Conservation (phyloP, 2,888 invertebrate species). For the Andrena marginata region DNA sequence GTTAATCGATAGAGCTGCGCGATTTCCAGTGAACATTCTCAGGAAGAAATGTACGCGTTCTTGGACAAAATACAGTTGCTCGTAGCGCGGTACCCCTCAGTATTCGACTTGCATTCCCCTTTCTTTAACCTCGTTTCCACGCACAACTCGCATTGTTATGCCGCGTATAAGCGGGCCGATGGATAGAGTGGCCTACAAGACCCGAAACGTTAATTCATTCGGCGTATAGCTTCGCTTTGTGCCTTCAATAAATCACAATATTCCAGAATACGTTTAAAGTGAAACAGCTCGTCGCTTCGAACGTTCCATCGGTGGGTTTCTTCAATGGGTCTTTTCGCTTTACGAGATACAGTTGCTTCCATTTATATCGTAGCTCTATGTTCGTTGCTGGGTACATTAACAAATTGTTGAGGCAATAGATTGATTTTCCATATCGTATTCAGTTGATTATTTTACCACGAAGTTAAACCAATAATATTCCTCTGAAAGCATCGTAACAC, state of each 20-base stretch:
- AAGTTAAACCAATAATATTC: too few species aligned
- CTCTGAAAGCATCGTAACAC: too few species aligned
- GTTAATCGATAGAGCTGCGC: too few species aligned
- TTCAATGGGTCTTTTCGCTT: neutral
- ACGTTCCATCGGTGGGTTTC: neutral
- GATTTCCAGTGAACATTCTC: neutral
- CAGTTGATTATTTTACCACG: too few species aligned
- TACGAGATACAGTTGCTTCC: neutral
- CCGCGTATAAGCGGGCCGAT: constrained; percentile 41
- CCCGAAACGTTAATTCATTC: constrained; percentile 66
- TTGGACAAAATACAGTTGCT: constrained; percentile 22
- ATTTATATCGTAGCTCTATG: too few species aligned
- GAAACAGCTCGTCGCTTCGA: constrained; percentile 11
- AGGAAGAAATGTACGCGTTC: constrained; percentile 9
- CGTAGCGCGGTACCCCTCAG: constrained; percentile 40
- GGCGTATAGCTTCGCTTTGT: constrained; percentile 31
- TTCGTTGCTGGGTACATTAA: too few species aligned
- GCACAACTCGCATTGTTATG: constrained; percentile 70
- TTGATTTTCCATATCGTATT: too few species aligned
- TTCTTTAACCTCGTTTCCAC: constrained; percentile 74
- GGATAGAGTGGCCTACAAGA: constrained; percentile 47
- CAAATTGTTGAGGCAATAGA: too few species aligned
- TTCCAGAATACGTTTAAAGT: constrained; percentile 33
- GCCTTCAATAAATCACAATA: constrained; percentile 55
- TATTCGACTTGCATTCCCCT: constrained; percentile 61